A percentile compares a stretch with the other conserved stretches of the same genome.
phyloP scores from a whole-genome alignment of 1,140 invertebrate species.

The Spodoptera frugiperda region DNA sequence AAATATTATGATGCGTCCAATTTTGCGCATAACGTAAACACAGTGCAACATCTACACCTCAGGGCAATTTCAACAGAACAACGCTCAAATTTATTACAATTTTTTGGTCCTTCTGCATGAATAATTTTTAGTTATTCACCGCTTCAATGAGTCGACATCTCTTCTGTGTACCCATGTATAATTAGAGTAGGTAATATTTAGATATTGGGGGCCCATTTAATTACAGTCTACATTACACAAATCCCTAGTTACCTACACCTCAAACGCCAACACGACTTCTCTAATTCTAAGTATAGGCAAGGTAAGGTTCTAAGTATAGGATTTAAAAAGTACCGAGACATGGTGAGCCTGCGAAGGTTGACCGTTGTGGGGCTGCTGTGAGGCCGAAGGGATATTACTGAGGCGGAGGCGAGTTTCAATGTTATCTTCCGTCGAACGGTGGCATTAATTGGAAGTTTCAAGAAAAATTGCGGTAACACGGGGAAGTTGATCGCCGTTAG shows the following conservation, averaged over 20 bases:
- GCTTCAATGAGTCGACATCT: conserved; percentile 16
- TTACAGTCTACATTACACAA: conserved; percentile 43
- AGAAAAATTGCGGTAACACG: conserved; percentile 72
- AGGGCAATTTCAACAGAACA: conserved; percentile 12
- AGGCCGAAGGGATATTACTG: conserved; percentile 78
- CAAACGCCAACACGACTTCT: conserved; percentile 60
- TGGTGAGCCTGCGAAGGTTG: conserved; percentile 79
- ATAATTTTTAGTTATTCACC: neutral
- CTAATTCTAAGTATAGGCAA: conserved; percentile 76
- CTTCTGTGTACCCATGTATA: conserved; percentile 24
- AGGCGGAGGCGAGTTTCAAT: conserved; percentile 73
- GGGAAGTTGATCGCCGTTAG: conserved; percentile 67
- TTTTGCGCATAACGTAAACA: neutral
- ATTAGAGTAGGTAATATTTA: neutral
- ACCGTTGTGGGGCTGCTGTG: conserved; percentile 80
- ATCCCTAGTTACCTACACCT: conserved; percentile 55
- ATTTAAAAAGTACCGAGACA: conserved; percentile 83
- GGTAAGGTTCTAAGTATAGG: conserved; percentile 83
- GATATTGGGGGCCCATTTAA: conserved; percentile 21
- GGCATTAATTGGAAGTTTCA: conserved; percentile 73
- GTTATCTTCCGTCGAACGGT: conserved; percentile 73
- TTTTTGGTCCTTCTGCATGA: neutral
- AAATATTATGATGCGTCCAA: conserved; percentile 14
- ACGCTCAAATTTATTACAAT: neutral
- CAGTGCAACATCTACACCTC: conserved; percentile 40